These are phyloP conservation scores for Emesis castigata DNA, from an alignment of 2,888 invertebrate species.

Conservation along the genomic window DNA sequence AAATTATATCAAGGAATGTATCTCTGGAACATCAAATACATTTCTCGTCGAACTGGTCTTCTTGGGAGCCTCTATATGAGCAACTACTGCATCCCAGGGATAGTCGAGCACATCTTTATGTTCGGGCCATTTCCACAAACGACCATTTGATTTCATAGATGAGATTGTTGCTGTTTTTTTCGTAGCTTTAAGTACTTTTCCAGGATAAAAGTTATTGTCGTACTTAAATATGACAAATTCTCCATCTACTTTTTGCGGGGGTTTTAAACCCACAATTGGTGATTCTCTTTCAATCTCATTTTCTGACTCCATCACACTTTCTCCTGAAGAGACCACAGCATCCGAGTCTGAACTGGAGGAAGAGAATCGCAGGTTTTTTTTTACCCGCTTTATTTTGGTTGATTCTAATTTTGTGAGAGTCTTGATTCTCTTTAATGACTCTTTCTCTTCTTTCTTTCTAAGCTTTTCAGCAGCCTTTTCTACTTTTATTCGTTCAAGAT, in stretches of 20 bases:
- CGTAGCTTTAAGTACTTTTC: conserved; percentile 44
- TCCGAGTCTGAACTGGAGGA: conserved; percentile 50
- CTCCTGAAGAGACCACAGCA: conserved; percentile 52
- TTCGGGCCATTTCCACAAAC: conserved; percentile 60
- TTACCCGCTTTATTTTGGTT: conserved; percentile 50
- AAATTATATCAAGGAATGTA: conserved; percentile 47
- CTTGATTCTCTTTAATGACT: conserved; percentile 51
- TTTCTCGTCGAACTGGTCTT: conserved; percentile 52
- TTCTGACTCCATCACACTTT: conserved; percentile 53
- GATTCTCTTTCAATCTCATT: conserved; percentile 38
- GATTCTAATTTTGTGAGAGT: conserved; percentile 27
- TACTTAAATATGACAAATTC: conserved; percentile 54
- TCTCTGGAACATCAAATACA: conserved; percentile 53
- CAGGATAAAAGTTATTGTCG: conserved; percentile 48
- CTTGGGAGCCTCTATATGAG: conserved; percentile 49
- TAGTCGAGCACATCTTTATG: conserved; percentile 47
- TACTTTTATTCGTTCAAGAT: conserved; percentile 52
- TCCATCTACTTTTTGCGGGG: conserved; percentile 45
- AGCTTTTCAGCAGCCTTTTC: conserved; percentile 51
- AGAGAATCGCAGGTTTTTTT: conserved; percentile 48
- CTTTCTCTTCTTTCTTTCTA: conserved; percentile 51
- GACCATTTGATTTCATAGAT: conserved; percentile 48
- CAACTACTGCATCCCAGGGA: conserved; percentile 45
- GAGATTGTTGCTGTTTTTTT: conserved; percentile 45
- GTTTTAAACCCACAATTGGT: conserved; percentile 39